Conservation (phyloP, 2,888 invertebrate genomes). For the Theretra japonica region DNA sequence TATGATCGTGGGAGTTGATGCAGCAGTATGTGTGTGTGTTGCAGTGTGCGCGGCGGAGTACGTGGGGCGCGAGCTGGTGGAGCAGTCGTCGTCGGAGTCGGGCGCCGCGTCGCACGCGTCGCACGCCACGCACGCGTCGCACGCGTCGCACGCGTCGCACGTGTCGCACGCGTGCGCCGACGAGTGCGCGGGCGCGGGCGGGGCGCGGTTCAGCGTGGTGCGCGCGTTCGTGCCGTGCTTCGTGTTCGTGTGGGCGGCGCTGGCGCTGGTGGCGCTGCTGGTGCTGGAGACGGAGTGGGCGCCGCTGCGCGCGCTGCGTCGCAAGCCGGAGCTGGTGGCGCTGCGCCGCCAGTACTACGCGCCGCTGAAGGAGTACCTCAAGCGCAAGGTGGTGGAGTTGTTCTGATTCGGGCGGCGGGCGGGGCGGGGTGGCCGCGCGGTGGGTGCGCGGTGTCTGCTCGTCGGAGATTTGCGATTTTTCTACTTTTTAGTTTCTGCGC, state of each 20-base stretch:
- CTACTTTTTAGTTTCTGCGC: not conserved
- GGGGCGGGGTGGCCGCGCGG: not conserved
- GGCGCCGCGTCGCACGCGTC: constrained; percentile 83
- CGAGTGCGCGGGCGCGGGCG: constrained; percentile 61
- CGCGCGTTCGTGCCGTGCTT: constrained; percentile 92
- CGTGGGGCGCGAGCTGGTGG: constrained; percentile 88
- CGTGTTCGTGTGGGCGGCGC: constrained; percentile 88
- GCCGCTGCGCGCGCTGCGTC: constrained; percentile 87
- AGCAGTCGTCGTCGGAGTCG: constrained; percentile 92
- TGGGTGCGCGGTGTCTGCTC: not conserved
- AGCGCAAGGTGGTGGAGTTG: constrained; percentile 85
- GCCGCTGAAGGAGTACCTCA: constrained; percentile 91
- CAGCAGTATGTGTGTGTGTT: constrained; percentile 40
- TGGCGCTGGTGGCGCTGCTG: constrained; percentile 88
- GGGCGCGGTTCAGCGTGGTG: constrained; percentile 84
- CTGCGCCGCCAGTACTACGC: constrained; percentile 92
- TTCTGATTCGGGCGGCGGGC: constrained; percentile 78
- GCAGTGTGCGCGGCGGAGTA: constrained; percentile 80
- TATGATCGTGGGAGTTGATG: too few species aligned
- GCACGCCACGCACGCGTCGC: constrained; percentile 56
- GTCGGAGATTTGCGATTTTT: not conserved
- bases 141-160: constrained; percentile 42
- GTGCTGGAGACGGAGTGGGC: constrained; percentile 92
- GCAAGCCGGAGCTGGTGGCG: constrained; percentile 90
- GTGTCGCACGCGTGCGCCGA: constrained; percentile 62